Conservation (phyloP, 2,113 vertebrate genomes). For the Butorides virescens region DNA sequence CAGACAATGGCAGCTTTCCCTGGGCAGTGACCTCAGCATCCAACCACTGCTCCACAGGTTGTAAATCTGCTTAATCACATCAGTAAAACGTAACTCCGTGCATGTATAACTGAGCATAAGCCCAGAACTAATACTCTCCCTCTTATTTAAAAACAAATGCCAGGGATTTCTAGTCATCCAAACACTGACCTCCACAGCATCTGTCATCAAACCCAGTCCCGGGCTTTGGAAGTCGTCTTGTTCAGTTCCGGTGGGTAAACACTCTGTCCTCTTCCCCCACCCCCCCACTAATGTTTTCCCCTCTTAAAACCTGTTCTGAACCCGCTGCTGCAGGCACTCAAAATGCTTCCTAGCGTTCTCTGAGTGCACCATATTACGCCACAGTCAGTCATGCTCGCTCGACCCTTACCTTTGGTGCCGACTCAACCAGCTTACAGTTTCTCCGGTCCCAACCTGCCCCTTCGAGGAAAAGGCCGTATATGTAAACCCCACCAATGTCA, state of each 20-base stretch:
- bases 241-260: not conserved
- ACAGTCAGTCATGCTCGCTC: not conserved
- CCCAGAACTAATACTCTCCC: not conserved
- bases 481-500: constrained; percentile 82
- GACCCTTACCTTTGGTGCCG: constrained; percentile 74
- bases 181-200: not conserved
- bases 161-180: not conserved
- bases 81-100: not conserved
- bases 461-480: constrained; percentile 82
- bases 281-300: not conserved
- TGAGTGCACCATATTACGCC: not conserved
- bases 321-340: not conserved
- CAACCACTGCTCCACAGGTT: not conserved
- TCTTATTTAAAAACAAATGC: not conserved
- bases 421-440: constrained; percentile 73
- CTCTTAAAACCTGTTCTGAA: not conserved
- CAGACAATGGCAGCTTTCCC: not conserved
- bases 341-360: not conserved
- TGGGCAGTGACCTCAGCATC: not conserved
- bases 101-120: not conserved
- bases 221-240: not conserved
- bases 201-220: not conserved
- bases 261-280: not conserved
- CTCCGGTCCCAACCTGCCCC: constrained; percentile 83
- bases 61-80: not conserved